phyloP scores from a whole-genome alignment of 2,888 invertebrate species.

The Epinotia ramella region DNA sequence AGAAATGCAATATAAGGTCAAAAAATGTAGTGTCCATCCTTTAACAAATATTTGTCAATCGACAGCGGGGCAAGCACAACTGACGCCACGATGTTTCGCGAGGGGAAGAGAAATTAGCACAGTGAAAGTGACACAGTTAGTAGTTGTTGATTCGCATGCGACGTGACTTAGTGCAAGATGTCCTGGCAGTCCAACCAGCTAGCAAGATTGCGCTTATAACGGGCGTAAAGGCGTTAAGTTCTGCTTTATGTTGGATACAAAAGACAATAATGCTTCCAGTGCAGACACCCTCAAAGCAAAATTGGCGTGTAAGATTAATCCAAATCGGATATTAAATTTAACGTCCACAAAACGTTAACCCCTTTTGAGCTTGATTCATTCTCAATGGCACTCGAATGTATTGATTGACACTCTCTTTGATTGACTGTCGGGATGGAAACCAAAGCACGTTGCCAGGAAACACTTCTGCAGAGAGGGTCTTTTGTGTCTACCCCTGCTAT shows the following conservation, averaged over 20 bases:
- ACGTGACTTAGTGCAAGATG: too few species aligned
- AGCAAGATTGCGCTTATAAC: too few species aligned
- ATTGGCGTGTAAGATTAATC: not conserved
- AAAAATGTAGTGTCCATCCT: not conserved
- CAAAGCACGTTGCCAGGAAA: conserved; percentile 35
- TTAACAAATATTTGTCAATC: too few species aligned
- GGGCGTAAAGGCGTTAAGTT: too few species aligned
- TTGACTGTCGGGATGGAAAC: conserved; percentile 39
- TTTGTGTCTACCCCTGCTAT: conserved; percentile 38
- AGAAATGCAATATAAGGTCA: not conserved
- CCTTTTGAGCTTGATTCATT: conserved; percentile 23
- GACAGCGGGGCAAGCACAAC: too few species aligned
- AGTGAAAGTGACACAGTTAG: too few species aligned
- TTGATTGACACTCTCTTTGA: conserved; percentile 41
- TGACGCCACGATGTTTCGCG: too few species aligned
- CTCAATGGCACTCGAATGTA: conserved; percentile 36
- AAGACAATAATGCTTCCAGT: too few species aligned
- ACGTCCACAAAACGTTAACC: conserved; percentile 23
- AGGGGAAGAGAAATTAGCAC: too few species aligned
- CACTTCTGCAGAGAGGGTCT: conserved; percentile 29
- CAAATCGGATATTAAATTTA: conserved; percentile 29
- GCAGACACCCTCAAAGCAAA: not conserved
- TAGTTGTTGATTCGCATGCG: too few species aligned
- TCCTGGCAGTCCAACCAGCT: too few species aligned
- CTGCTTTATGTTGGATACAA: too few species aligned